These are phyloP conservation scores for Drosophila meridiana DNA, from an alignment of 2,888 invertebrate species.

Conservation along the genomic window DNA sequence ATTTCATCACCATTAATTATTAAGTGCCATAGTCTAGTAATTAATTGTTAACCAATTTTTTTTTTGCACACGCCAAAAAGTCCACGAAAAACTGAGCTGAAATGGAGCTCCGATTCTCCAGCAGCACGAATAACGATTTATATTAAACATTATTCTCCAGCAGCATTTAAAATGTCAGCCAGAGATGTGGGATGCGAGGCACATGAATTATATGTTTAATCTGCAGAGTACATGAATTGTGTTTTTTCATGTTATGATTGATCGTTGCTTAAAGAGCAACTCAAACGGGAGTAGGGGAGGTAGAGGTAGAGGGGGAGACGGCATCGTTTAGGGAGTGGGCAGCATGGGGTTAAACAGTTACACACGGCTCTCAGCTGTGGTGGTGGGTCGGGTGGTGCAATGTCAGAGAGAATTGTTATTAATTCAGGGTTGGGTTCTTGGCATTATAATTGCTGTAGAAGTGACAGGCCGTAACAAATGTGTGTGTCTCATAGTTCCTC, in stretches of 20 bases:
- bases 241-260: constrained; percentile 56
- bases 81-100: constrained; percentile 3
- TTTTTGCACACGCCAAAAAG: constrained; percentile 28
- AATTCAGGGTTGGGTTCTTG: constrained; percentile 56
- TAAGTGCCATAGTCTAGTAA: constrained; percentile 36
- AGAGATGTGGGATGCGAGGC: constrained; percentile 25
- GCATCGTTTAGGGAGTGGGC: constrained; percentile 36
- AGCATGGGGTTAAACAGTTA: constrained; percentile 65
- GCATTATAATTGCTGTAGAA: constrained; percentile 63
- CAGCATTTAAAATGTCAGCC: constrained; percentile 64
- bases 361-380: constrained; percentile 57
- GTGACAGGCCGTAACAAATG: constrained; percentile 53
- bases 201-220: constrained; percentile 44
- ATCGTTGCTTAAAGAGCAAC: constrained; percentile 69
- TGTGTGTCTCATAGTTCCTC: constrained; percentile 15
- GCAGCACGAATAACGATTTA: constrained; percentile 37
- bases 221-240: constrained; percentile 51
- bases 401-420: constrained; percentile 60
- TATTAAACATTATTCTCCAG: constrained; percentile 54
- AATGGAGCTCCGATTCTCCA: constrained; percentile 32
- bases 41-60: constrained; percentile 47
- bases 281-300: constrained; percentile 30
- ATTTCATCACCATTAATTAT: constrained; percentile 49
- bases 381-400: constrained; percentile 26
- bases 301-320: constrained; percentile 12